Base-by-base conservation (phyloP, 2,113 vertebrate species). In the Neogobius melanostomus region DNA sequence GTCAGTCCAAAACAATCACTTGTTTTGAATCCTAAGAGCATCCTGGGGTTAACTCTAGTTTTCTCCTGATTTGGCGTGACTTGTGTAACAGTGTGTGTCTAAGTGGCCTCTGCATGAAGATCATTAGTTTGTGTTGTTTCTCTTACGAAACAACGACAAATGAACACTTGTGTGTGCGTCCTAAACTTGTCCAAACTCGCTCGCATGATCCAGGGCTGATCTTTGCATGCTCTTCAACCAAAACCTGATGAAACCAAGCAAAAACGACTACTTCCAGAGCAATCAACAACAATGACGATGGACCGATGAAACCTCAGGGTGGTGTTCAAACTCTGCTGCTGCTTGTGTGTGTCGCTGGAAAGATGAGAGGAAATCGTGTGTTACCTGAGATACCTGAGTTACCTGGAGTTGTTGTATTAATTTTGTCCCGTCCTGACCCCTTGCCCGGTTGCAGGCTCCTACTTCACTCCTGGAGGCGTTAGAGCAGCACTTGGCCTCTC, bases 401-500 rank as follows among this genome's bases (percentile, higher is more conserved):
- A 15, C 57, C 69, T 69, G 71, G 57, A 68, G 52, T 14, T 64
- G 16, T 17, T 74, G 74, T 62, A 28, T 89, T 81, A 88, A 74
- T 66, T 70, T 77, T 63, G 14, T 71, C 76, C 56, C 81, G 71
- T 69, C 71, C 74, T 52, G 53, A 64, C 44, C 64, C 75, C 54
- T 60, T 28, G 43, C 69, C 70, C 81, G 65, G 53, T 71, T 64
- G 60, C 83, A 98, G 97, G 95, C 95, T 75, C 95, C 96, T 68
- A 94, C 91, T 87, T 95, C 95, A 88, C 95, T 98, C 79, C 92
- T 97, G 87, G 96, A 98, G 92, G 95, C 96, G 78, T 87, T 99
- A 82, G 95, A 96, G 87, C 95, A 98, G 77, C 97, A 99, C 86
- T 89, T 98, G 90, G 95, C 94, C 90, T 98, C 96, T 79, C 91